phyloP scores from a whole-genome alignment of 2,888 invertebrate genomes.

The Morpho helenor region DNA sequence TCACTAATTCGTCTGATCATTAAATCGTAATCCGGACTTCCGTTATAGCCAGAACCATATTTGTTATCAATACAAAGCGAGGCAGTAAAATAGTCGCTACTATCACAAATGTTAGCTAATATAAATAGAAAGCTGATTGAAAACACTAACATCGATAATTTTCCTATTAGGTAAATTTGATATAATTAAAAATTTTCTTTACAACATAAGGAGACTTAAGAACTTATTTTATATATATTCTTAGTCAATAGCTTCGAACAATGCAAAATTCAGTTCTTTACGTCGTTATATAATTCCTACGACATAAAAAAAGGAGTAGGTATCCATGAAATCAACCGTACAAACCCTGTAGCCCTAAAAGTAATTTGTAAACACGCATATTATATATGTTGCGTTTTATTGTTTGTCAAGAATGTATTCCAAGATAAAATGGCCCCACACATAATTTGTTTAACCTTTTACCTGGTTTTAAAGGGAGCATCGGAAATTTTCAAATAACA shows the following conservation, averaged over 20 bases:
- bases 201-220: no score
- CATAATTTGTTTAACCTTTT: constrained; percentile 15
- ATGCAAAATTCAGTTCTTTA: constrained; percentile 28
- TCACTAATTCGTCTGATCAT: no score
- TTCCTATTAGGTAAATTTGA: no score
- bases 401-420: constrained; percentile 18
- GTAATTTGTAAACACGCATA: constrained; percentile 9
- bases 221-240: neutral
- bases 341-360: constrained; percentile 65
- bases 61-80: no score
- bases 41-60: no score
- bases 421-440: constrained; percentile 29
- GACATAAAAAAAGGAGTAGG: constrained; percentile 21
- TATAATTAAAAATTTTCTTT: no score
- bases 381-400: constrained; percentile 28
- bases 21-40: no score
- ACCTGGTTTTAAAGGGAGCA: constrained; percentile 11
- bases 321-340: constrained; percentile 40
- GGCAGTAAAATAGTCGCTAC: no score
- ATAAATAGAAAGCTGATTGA: no score
- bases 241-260: constrained; percentile 6
- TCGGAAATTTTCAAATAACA: constrained; percentile 19
- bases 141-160: no score
- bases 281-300: constrained; percentile 10
- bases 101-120: no score